These are phyloP conservation scores for Brenthis ino DNA, from an alignment of 2,888 invertebrate genomes.

Conservation along the genomic window DNA sequence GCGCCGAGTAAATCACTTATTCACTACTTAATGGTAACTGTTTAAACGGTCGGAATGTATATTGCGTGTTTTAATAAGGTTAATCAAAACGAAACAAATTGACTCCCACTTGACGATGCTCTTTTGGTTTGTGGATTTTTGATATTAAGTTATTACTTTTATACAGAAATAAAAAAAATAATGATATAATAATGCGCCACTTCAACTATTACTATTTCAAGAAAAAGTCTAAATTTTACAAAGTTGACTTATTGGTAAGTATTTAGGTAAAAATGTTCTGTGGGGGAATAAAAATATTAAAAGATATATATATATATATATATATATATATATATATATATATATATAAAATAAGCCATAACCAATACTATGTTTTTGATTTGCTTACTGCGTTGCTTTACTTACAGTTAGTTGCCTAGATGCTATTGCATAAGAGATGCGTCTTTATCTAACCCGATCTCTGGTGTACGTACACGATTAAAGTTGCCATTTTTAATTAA, in stretches of 20 bases:
- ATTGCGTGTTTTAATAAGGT: slow-evolving; percentile 37
- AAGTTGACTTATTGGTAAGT: no score
- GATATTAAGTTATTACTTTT: background rate
- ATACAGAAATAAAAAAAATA: background rate
- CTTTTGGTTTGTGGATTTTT: slow-evolving; percentile 8
- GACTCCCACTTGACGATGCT: slow-evolving; percentile 19
- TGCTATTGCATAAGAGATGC: slow-evolving; percentile 56
- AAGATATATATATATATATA: no score
- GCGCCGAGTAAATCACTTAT: slow-evolving; percentile 39
- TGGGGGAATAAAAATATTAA: no score
- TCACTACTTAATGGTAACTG: slow-evolving; percentile 37
- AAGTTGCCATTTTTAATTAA: slow-evolving; percentile 82
- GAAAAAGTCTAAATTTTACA: no score
- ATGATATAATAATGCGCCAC: background rate
- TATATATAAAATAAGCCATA: no score
- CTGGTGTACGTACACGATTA: slow-evolving; percentile 70
- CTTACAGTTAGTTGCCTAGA: slow-evolving; percentile 14
- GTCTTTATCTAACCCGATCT: slow-evolving; percentile 69
- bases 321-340: no score
- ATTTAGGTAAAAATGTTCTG: no score
- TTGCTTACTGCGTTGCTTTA: no score
- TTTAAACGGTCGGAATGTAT: slow-evolving; percentile 32
- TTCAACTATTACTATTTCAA: no score
- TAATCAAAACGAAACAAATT: slow-evolving; percentile 33
- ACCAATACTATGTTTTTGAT: no score